These are phyloP conservation scores for Microdon myrmicae DNA, from an alignment of 2,888 invertebrate species.

Conservation along the genomic window DNA sequence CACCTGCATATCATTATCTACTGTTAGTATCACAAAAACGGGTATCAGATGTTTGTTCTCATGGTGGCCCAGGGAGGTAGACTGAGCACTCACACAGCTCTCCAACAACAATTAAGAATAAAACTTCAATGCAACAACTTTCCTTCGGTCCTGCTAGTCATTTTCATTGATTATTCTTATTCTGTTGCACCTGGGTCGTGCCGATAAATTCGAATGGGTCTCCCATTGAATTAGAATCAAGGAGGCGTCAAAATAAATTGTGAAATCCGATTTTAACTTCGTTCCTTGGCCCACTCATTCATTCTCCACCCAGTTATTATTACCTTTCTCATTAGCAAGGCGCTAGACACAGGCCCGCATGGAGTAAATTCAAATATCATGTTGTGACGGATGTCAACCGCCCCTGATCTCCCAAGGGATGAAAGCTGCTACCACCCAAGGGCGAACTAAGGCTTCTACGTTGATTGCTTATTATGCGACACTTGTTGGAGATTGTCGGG, in stretches of 20 bases:
- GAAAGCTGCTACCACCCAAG: conserved; percentile 3
- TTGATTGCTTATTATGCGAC: conserved; percentile 43
- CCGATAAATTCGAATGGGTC: conserved; percentile 25
- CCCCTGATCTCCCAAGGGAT: conserved; percentile 21
- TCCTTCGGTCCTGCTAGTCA: conserved; percentile 13
- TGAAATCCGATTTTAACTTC: conserved; percentile 44
- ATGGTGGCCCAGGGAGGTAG: too few relatives aligned
- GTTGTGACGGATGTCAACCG: too few relatives aligned
- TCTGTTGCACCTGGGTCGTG: background rate
- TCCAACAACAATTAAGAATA: too few relatives aligned
- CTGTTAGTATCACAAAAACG: too few relatives aligned
- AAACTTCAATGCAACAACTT: background rate
- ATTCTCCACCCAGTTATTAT: background rate
- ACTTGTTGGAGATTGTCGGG: conserved; percentile 34
- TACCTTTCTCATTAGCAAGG: too few relatives aligned
- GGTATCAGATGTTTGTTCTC: background rate
- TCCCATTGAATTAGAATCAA: conserved; percentile 23
- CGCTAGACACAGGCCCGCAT: too few relatives aligned
- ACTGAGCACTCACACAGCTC: too few relatives aligned
- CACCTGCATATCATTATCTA: too few relatives aligned
- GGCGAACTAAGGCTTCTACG: conserved; percentile 26
- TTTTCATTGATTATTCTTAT: conserved; percentile 2
- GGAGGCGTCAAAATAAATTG: conserved; percentile 43
- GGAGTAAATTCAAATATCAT: conserved; percentile 37
- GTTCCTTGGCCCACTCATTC: conserved; percentile 24